phyloP scores from a whole-genome alignment of 2,888 invertebrate genomes.

The Pycnomerus fuliginosus region DNA sequence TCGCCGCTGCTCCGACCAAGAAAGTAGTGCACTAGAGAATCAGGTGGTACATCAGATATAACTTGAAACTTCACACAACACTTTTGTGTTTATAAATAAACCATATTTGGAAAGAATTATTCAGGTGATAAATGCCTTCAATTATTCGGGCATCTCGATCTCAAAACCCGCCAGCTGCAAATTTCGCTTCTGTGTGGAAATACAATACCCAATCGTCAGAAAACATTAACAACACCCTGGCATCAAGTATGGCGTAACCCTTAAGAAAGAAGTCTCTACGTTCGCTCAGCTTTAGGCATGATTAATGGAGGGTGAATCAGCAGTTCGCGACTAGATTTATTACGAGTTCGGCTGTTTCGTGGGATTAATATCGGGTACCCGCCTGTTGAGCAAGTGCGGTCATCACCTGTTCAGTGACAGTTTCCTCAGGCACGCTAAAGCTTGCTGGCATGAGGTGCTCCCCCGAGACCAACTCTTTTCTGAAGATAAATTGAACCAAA shows the following conservation, averaged over 20 bases:
- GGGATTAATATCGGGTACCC: conserved; percentile 27
- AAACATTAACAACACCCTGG: not conserved
- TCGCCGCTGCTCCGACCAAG: too few relatives aligned
- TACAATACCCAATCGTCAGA: too few relatives aligned
- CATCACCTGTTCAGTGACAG: conserved; percentile 31
- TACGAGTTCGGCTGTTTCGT: conserved; percentile 28
- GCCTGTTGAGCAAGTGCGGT: conserved; percentile 32
- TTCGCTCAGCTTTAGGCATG: conserved; percentile 28
- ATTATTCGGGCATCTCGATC: too few relatives aligned
- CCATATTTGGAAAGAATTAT: too few relatives aligned
- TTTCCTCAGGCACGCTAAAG: conserved; percentile 19
- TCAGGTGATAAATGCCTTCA: too few relatives aligned
- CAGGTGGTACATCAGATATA: too few relatives aligned
- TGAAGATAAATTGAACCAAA: conserved; percentile 23
- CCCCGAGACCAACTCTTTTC: conserved; percentile 18
- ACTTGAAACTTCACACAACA: too few relatives aligned
- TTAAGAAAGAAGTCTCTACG: conserved; percentile 18
- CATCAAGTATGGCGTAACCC: conserved; percentile 4
- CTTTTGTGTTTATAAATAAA: too few relatives aligned
- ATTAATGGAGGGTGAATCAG: conserved; percentile 42
- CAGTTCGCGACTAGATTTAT: conserved; percentile 40
- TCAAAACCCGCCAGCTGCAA: too few relatives aligned
- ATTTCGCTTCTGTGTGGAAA: too few relatives aligned
- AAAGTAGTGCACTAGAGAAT: too few relatives aligned
- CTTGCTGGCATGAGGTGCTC: conserved; percentile 15